A percentile compares a stretch with the other conserved stretches of the same genome.
Conservation (phyloP, 2,797 vertebrate genomes). For the Cryptoprocta ferox region DNA sequence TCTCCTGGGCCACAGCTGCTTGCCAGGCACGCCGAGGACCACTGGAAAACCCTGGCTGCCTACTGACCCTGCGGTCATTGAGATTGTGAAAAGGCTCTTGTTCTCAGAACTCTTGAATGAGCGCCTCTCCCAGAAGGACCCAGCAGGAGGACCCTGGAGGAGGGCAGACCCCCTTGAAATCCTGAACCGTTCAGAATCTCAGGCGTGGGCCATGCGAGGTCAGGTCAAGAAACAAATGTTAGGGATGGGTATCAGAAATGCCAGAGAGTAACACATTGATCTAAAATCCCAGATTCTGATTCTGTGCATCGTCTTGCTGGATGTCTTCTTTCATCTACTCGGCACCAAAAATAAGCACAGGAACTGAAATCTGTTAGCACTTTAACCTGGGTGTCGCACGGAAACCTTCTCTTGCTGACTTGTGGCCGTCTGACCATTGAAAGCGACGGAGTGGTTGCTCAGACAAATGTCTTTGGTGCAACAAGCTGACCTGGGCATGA, state of each 20-base stretch:
- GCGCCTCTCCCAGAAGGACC: conserved; percentile 78
- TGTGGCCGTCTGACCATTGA: not conserved
- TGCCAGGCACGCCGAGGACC: conserved; percentile 78
- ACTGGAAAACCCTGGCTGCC: conserved; percentile 74
- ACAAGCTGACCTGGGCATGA: not conserved
- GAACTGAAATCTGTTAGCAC: conserved; percentile 55
- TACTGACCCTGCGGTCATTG: conserved; percentile 86
- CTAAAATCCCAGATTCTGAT: not conserved
- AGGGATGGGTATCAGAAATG: not conserved
- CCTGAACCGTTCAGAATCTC: conserved; percentile 70
- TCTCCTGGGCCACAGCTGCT: conserved; percentile 81
- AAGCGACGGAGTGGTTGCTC: not conserved
- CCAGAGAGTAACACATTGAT: not conserved
- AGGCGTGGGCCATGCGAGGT: conserved; percentile 53
- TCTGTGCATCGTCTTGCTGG: conserved; percentile 11
- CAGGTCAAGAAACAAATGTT: conserved; percentile 77
- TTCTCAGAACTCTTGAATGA: conserved; percentile 85
- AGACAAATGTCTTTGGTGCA: not conserved
- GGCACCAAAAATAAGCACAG: conserved; percentile 12
- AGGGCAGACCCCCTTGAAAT: conserved; percentile 67
- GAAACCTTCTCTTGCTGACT: not conserved
- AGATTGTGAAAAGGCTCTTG: conserved; percentile 89
- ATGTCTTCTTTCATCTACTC: not conserved
- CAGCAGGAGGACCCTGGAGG: conserved; percentile 66
- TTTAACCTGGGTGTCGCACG: conserved; percentile 8